Percentiles rank a stretch among this genome's conserved stretches.
Conservation (phyloP, 1,140 invertebrate genomes). For the Temnothorax nylanderi region DNA sequence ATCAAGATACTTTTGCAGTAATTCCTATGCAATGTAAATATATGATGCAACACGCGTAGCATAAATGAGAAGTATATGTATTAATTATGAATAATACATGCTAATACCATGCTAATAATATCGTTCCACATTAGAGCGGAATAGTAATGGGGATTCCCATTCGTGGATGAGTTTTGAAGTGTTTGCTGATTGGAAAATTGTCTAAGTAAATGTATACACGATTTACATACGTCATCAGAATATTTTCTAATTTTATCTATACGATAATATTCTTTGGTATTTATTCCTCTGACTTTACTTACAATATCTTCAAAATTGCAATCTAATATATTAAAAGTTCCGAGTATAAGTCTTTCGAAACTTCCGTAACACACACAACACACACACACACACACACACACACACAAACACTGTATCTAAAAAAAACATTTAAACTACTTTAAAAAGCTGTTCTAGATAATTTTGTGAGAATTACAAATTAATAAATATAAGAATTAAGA, state of each 20-base stretch:
- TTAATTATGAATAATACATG: neutral
- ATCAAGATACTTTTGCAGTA: neutral
- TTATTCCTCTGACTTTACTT: neutral
- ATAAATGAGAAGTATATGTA: neutral
- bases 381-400: no score
- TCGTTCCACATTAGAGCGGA: neutral
- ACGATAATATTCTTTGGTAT: neutral
- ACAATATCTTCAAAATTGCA: neutral
- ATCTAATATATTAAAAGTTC: neutral
- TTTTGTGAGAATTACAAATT: neutral
- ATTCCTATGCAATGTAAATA: neutral
- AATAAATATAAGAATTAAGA: no score
- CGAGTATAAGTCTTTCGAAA: neutral
- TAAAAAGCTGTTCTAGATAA: neutral
- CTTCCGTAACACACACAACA: neutral
- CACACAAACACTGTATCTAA: neutral
- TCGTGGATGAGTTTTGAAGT: neutral
- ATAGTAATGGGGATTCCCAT: slow-evolving; percentile 10
- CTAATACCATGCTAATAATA: neutral
- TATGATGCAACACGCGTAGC: neutral
- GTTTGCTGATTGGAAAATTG: neutral
- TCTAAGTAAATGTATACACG: neutral
- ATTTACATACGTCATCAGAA: neutral
- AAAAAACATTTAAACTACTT: neutral
- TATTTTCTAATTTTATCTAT: slow-evolving; percentile 14